Base-by-base conservation (phyloP, 2,888 invertebrate genomes). In the Spilarctia lutea region DNA sequence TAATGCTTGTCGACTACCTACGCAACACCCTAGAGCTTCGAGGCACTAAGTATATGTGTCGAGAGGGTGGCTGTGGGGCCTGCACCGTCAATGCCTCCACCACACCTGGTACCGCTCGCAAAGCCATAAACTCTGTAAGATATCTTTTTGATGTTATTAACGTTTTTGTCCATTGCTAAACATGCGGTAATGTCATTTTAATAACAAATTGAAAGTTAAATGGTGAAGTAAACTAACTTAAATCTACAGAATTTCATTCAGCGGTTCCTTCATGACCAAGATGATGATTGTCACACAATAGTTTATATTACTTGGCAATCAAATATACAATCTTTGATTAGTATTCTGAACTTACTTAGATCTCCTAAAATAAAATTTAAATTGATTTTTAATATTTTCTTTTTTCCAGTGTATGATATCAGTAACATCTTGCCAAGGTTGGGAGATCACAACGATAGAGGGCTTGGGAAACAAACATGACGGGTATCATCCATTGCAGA, bases 381-480 rank as follows among this genome's bases (percentile, higher is more conserved):
- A 8, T 30, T 45, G 0, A 20, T 67, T 1, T 45, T 45, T n/a
- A 45, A 33, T n/a, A 52, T 16, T 52, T 1, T 20, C 60, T 60
- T 2, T 65, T 72, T 35, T 18, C n/a, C 81, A 96, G 96, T 96
- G 96, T 79, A 84, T 96, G 75, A 93, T 96, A 0, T 91, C 95
- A 0, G 87, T 96, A 20, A 91, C 94, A 39, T 95, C 96, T 2
- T 96, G 96, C 78, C 91, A 96, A 39, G 95, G 97, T 52, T 97
- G 97, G 97, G 95, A 96, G 69, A 96, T 98, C 67, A 96, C 96
- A 30, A 98, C 98, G 0, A 92, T 97, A 35, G 98, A 98, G 89
- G 97, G 97, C 0, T 90, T 98, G 33, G 97, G 98, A 6, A 96
- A 96, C 87, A 93, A 93, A 75, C 91, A 92, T 74, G 91, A 90